Evolutionary conservation across 2,113 vertebrate genomes (phyloP).

Genomic region (Saccopteryx bilineata): DNA sequence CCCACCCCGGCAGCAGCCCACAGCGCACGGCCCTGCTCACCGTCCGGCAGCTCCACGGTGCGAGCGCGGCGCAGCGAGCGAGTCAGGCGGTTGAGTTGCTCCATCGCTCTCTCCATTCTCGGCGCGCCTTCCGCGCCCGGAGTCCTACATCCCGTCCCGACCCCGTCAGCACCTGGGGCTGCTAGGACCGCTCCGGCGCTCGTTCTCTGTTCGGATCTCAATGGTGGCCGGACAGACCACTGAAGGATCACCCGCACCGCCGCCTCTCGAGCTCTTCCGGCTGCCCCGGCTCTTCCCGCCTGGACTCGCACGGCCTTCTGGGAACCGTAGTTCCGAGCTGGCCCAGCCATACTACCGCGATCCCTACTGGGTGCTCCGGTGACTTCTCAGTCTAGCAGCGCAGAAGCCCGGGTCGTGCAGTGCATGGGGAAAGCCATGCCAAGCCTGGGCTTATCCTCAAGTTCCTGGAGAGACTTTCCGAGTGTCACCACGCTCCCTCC

Average conservation of each 20-base stretch:
- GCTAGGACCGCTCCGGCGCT: fast-evolving
- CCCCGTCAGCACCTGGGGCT: neutral
- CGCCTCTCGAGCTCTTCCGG: conserved; percentile 23
- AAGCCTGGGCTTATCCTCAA: fast-evolving
- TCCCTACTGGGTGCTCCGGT: neutral
- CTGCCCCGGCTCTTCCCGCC: conserved; percentile 10
- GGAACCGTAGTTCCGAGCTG: conserved; percentile 85
- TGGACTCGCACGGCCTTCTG: conserved; percentile 79
- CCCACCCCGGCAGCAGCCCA: conserved; percentile 22
- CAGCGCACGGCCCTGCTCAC: conserved; percentile 68
- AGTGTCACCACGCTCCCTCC: fast-evolving
- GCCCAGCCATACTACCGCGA: neutral
- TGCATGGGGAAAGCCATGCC: fast-evolving
- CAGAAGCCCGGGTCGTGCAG: fast-evolving
- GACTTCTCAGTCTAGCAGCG: neutral
- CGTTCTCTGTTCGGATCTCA: fast-evolving
- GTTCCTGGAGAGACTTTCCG: neutral
- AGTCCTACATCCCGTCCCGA: conserved; percentile 71
- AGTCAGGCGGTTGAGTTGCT: conserved; percentile 97
- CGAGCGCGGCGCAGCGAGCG: conserved; percentile 97
- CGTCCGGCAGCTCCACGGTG: conserved; percentile 98
- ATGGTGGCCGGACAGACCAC: neutral
- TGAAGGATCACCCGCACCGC: neutral
- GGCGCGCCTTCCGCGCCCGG: conserved; percentile 59
- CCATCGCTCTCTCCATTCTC: conserved; percentile 99